These are phyloP conservation scores for Leuctra nigra DNA, from an alignment of 2,888 invertebrate species.

Conservation along the genomic window DNA sequence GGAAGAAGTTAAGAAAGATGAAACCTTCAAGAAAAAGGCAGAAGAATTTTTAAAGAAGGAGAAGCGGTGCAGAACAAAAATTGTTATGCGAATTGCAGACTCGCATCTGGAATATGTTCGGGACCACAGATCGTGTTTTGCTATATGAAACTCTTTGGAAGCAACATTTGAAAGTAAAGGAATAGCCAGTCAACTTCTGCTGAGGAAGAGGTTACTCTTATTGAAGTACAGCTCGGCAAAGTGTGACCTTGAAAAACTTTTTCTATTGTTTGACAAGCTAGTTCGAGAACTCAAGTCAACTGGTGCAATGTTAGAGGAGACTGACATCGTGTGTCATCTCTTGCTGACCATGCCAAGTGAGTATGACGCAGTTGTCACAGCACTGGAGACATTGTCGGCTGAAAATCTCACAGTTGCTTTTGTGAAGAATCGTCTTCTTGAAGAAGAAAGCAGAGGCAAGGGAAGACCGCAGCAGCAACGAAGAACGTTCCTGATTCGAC, in stretches of 20 bases:
- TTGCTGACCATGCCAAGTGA: background rate
- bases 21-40: background rate
- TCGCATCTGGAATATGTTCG: background rate
- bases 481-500: background rate
- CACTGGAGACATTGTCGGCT: background rate
- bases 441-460: background rate
- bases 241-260: background rate
- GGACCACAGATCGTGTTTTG: background rate
- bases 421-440: background rate
- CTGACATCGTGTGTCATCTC: constrained; percentile 15
- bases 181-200: background rate
- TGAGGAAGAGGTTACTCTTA: background rate
- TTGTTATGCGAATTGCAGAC: background rate
- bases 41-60: background rate
- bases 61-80: background rate
- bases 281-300: constrained; percentile 2
- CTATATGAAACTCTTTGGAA: background rate
- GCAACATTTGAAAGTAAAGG: background rate
- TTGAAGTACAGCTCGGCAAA: background rate
- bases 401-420: background rate
- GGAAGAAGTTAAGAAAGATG: background rate
- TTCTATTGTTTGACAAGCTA: background rate
- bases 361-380: background rate
- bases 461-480: background rate
- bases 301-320: constrained; percentile 6